phyloP scores from a whole-genome alignment of 2,888 invertebrate species.

The Leucophenga montana region DNA sequence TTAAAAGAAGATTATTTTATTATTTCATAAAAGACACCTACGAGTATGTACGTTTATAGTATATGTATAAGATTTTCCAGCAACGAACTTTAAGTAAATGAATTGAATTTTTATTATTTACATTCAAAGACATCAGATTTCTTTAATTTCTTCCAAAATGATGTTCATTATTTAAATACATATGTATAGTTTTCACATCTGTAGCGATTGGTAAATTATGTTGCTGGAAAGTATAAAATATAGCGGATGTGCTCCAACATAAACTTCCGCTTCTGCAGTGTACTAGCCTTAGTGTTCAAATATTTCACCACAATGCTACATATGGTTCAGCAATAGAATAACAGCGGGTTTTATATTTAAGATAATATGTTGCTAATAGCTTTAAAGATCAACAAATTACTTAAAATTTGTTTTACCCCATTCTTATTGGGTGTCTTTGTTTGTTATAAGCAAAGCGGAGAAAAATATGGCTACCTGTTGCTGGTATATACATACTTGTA shows the following conservation, averaged over 20 bases:
- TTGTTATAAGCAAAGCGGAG: neutral
- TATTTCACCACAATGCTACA: neutral
- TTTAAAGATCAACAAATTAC: neutral
- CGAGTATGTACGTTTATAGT: too few relatives aligned
- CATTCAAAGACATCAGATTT: neutral
- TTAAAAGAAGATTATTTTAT: too few relatives aligned
- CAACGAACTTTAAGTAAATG: neutral
- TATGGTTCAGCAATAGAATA: neutral
- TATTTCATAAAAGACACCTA: too few relatives aligned
- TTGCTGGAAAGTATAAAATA: constrained; percentile 19
- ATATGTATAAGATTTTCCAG: too few relatives aligned
- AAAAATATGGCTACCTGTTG: neutral
- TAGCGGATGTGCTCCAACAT: constrained; percentile 49
- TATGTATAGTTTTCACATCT: too few relatives aligned
- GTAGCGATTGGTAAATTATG: too few relatives aligned
- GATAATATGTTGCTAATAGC: neutral
- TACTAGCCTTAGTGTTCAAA: too few relatives aligned
- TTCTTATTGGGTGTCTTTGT: too few relatives aligned
- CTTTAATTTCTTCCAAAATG: too few relatives aligned
- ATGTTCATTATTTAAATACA: too few relatives aligned
- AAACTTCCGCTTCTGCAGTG: constrained; percentile 63
- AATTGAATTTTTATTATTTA: too few relatives aligned
- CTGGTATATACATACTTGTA: too few relatives aligned
- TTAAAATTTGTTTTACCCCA: neutral
- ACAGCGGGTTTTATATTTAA: neutral